These are phyloP conservation scores for Lagocephalus sceleratus DNA, from an alignment of 2,797 vertebrate genomes.

Conservation along the genomic window DNA sequence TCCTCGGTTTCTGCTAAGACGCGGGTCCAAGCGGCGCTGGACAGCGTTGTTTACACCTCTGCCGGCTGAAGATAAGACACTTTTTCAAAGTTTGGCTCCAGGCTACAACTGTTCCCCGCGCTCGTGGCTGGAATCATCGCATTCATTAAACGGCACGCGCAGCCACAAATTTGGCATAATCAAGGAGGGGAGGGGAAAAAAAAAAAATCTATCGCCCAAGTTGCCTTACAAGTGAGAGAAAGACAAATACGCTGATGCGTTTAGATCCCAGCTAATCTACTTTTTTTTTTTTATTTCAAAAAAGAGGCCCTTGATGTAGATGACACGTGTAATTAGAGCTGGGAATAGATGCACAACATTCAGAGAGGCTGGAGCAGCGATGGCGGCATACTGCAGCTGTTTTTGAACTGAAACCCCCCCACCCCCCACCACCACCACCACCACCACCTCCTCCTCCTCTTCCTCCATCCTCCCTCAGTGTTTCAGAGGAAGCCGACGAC, in stretches of 20 bases:
- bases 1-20: constrained; percentile 24
- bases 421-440: no score
- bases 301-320: neutral
- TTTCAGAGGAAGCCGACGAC: constrained; percentile 38
- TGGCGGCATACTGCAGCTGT: constrained; percentile 24
- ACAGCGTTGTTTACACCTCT: constrained; percentile 54
- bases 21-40: constrained; percentile 25
- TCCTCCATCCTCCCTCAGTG: neutral
- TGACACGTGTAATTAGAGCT: neutral
- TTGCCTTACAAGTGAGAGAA: neutral
- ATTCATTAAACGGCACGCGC: constrained; percentile 21
- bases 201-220: neutral
- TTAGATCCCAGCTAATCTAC: neutral
- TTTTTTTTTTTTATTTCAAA: no score
- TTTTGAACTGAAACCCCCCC: constrained; percentile 28
- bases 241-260: neutral
- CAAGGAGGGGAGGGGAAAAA: neutral
- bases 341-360: neutral
- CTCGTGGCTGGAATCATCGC: constrained; percentile 21
- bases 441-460: constrained; percentile 8
- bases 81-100: constrained; percentile 29
- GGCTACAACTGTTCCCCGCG: constrained; percentile 28
- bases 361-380: constrained; percentile 24
- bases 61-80: constrained; percentile 33
- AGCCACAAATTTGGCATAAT: constrained; percentile 1